phyloP scores from a whole-genome alignment of 2,888 invertebrate species.

The Dendrolimus pini region DNA sequence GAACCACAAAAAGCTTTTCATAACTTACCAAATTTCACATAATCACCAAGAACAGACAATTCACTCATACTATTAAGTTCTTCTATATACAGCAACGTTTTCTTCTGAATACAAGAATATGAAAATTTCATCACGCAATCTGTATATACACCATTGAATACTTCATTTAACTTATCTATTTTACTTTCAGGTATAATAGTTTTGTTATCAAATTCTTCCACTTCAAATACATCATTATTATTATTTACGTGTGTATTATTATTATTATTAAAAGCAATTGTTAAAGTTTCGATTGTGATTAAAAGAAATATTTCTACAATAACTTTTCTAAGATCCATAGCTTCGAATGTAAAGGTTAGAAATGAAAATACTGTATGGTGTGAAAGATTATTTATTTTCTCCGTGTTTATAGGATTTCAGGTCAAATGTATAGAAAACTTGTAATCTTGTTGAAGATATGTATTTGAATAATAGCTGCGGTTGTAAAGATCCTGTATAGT shows the following conservation, averaged over 20 bases:
- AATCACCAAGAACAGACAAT: conserved; percentile 73
- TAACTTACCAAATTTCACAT: conserved; percentile 70
- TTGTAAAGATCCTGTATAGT: conserved; percentile 16
- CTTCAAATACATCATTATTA: conserved; percentile 7
- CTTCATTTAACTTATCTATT: conserved; percentile 34
- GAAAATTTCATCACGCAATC: conserved; percentile 76
- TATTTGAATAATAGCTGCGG: conserved; percentile 24
- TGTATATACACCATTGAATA: conserved; percentile 69
- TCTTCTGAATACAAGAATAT: conserved; percentile 74
- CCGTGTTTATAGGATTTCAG: conserved; percentile 50
- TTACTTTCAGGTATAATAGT: conserved; percentile 12
- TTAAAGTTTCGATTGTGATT: conserved; percentile 23
- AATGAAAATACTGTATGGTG: conserved; percentile 40
- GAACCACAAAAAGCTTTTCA: too few species aligned
- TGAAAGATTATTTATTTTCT: conserved; percentile 58
- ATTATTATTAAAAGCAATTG: conserved; percentile 13
- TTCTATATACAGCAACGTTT: conserved; percentile 74
- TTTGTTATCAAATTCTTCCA: conserved; percentile 6
- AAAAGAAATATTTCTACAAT: conserved; percentile 21
- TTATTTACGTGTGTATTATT: conserved; percentile 10
- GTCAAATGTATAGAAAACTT: conserved; percentile 50
- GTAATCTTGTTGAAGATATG: conserved; percentile 32
- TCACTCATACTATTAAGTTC: conserved; percentile 70
- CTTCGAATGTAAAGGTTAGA: conserved; percentile 12
- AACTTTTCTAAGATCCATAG: conserved; percentile 38